Evolutionary conservation across 2,113 vertebrate genomes (phyloP), one percentile per base, ranked within the genome.

Genomic region (Nyctereutes procyonoides): DNA sequence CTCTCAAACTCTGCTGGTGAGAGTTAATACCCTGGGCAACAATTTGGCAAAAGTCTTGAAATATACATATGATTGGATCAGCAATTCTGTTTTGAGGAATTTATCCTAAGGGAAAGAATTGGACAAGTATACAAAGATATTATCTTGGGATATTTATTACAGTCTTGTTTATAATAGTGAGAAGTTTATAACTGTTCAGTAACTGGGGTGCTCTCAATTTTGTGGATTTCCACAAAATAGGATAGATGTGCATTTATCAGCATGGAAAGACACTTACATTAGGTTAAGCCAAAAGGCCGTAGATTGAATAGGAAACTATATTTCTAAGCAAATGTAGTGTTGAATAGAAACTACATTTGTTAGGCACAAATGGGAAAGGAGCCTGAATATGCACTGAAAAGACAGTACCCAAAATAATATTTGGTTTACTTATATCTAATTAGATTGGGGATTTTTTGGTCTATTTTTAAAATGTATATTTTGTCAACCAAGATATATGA

Each of bases 11-110:
- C 2, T 58, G n/a, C 35, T 86, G 8, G 38, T 58, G 38, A 73
- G 56, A 63, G 8, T 35, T 95, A 86, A 89, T 84, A 69, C 12
- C 58, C 38, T 53, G 20, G 28, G 51, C 3, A 28, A 62, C 7
- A 93, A 87, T 93, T 95, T 87, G 74, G 67, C 20, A 58, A 90
- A 96, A 92, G 20, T 83, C 56, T 96, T 60, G 32, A 77, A 88
- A 90, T 89, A 51, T 65, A 24, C 15, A 77, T 19, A 10, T 7
- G 51, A 95, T 62, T 90, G 30, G 19, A 77, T 85, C 12, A 85
- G 24, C 76, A 88, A 77, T 90, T 94, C 20, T 82, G 28, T 67
- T 87, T 56, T 88, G 71, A 95, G 80, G 13, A 95, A 81, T 56
- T 93, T 85, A 63, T 58, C 63, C 35, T 88, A 56, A 85, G 94